A percentile compares a stretch with the other conserved stretches of the same genome.
Conservation (phyloP, 2,888 invertebrate genomes). For the Pristionchus maxplancki region DNA sequence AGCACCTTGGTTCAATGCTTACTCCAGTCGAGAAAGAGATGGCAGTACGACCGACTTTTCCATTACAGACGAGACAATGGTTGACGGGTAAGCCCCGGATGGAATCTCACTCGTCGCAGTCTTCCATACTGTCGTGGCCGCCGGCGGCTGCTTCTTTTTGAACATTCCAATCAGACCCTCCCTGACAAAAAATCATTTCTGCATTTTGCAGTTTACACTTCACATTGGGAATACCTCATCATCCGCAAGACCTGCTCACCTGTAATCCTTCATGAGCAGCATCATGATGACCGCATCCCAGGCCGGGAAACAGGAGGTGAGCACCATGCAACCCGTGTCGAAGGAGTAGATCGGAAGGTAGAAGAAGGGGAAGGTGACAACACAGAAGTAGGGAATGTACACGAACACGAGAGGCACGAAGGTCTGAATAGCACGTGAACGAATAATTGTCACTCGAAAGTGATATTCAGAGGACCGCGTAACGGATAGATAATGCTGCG, state of each 20-base stretch:
- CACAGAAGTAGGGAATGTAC: not conserved
- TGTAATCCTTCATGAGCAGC: not conserved
- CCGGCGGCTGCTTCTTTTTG: not conserved
- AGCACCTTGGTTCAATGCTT: too few relatives aligned
- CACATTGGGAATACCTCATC: too few relatives aligned
- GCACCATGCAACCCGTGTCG: not conserved
- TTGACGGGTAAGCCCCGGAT: not conserved
- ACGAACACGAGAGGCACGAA: not conserved
- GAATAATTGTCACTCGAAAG: too few relatives aligned
- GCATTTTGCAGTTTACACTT: too few relatives aligned
- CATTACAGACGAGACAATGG: too few relatives aligned
- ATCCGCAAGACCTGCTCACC: not conserved
- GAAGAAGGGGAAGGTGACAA: not conserved
- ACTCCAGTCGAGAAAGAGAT: too few relatives aligned
- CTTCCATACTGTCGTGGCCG: not conserved
- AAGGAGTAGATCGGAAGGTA: not conserved
- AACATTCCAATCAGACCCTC: not conserved
- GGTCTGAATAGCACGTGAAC: not conserved
- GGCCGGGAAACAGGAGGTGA: not conserved
- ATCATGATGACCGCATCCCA: conserved; percentile 12
- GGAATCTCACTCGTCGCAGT: not conserved
- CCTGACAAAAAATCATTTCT: too few relatives aligned
- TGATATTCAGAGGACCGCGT: too few relatives aligned
- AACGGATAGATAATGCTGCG: too few relatives aligned
- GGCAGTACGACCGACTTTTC: too few relatives aligned